Conservation (phyloP, 2,888 invertebrate genomes). For the Eilema griseolum region DNA sequence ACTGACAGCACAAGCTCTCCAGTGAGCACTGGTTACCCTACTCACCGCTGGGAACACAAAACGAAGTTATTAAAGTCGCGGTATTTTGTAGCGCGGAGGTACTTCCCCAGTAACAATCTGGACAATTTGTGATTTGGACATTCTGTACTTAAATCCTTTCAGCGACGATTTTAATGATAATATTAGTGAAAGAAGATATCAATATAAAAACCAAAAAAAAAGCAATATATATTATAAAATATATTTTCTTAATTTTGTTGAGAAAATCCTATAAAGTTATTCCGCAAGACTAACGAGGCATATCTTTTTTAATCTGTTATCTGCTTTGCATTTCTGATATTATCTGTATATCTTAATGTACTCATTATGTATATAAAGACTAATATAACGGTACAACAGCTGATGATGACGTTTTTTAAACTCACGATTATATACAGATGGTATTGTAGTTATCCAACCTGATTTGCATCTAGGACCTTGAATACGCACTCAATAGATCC, state of each 20-base stretch:
- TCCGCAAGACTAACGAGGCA: background rate
- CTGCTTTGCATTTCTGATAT: slow-evolving; percentile 1
- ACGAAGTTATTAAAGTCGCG: no score
- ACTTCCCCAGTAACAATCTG: no score
- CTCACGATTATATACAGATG: slow-evolving; percentile 45
- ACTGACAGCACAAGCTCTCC: no score
- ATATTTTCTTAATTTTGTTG: background rate
- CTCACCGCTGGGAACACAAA: no score
- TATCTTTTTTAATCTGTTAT: background rate
- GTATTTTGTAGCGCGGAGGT: no score
- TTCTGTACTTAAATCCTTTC: no score
- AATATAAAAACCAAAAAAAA: no score
- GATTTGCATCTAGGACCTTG: slow-evolving; percentile 70
- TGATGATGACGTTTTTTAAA: slow-evolving; percentile 21
- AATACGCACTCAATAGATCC: slow-evolving; percentile 62
- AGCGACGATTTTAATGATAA: no score
- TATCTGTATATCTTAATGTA: background rate
- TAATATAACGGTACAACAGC: slow-evolving; percentile 5
- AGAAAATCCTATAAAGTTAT: background rate
- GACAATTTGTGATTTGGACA: no score
- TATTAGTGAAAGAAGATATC: no score
- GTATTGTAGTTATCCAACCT: slow-evolving; percentile 51
- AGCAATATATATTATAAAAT: no score
- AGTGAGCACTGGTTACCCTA: no score
- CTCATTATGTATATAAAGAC: background rate